Percentiles rank a stretch among this genome's conserved stretches.
Evolutionary conservation across 2,888 invertebrate genomes (phyloP).

Genomic region (Phytoseiulus persimilis): DNA sequence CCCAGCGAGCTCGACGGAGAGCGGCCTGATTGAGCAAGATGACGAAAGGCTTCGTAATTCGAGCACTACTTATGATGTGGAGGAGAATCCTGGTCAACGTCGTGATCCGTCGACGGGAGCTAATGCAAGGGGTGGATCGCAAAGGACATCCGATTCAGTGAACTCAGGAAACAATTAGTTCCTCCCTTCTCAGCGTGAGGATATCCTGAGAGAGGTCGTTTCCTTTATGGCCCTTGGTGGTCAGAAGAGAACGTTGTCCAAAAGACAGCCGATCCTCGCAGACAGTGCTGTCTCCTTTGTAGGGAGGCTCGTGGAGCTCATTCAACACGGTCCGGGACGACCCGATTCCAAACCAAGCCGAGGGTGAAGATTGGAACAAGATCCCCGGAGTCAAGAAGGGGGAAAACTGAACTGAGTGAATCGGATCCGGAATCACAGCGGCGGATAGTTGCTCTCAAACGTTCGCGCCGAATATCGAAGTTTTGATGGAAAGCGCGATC

Average conservation of each 20-base stretch:
- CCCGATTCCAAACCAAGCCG: neutral
- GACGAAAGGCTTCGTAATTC: neutral
- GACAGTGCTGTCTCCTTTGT: neutral
- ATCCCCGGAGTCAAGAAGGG: too few species aligned
- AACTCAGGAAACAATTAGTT: neutral
- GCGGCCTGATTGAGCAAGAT: neutral
- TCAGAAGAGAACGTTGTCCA: neutral
- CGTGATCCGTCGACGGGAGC: neutral
- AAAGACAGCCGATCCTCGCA: neutral
- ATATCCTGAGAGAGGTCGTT: neutral
- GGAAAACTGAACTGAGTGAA: too few species aligned
- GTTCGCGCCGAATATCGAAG: neutral
- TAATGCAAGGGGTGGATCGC: neutral
- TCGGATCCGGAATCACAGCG: too few species aligned
- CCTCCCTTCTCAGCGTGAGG: neutral
- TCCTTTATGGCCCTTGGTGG: neutral
- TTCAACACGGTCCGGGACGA: neutral
- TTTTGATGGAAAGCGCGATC: neutral
- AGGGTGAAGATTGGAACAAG: too few species aligned
- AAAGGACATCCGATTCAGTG: neutral
- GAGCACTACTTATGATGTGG: neutral
- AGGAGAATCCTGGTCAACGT: neutral
- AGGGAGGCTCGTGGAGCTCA: neutral
- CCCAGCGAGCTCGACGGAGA: neutral
- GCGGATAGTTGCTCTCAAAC: too few species aligned